A percentile compares a stretch with the other conserved stretches of the same genome.
Evolutionary conservation across 2,797 vertebrate genomes (phyloP).

Genomic region (Phataginus tetradactyla): DNA sequence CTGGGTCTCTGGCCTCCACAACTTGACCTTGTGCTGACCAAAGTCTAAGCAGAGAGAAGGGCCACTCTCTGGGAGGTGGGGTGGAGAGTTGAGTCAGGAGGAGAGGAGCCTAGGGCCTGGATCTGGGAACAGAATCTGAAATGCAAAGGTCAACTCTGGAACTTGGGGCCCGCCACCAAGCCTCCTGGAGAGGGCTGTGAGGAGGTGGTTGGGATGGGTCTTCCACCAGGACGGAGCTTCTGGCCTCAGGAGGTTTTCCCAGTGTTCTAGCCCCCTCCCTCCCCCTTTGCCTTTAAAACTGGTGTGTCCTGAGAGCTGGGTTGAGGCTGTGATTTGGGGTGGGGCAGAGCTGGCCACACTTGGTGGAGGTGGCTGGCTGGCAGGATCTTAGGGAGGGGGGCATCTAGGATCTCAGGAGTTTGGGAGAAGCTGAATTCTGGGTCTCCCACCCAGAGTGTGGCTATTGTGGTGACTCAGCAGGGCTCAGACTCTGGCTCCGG

Average conservation of each 20-base stretch:
- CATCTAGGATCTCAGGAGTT: conserved; percentile 49
- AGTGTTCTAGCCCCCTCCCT: background rate
- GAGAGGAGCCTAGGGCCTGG: background rate
- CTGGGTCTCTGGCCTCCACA: background rate
- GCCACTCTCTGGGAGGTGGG: background rate
- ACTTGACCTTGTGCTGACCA: background rate
- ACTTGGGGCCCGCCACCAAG: background rate
- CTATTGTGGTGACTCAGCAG: conserved; percentile 77
- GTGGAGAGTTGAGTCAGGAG: background rate
- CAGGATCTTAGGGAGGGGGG: background rate
- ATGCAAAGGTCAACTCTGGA: background rate
- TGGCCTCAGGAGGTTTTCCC: background rate
- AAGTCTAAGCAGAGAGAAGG: background rate
- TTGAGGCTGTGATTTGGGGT: conserved; percentile 11
- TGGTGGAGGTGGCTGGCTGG: background rate
- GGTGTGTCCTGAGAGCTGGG: background rate
- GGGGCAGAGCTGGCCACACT: background rate
- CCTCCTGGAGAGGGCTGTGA: background rate
- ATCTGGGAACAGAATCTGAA: background rate
- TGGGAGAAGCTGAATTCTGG: conserved; percentile 73
- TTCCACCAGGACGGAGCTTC: background rate
- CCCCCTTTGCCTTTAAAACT: background rate
- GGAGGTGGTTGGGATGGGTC: background rate
- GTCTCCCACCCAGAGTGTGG: conserved; percentile 81
- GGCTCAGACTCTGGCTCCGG: conserved; percentile 83